phyloP scores from a whole-genome alignment of 2,113 vertebrate species.

The Paraplagusia blochii region DNA sequence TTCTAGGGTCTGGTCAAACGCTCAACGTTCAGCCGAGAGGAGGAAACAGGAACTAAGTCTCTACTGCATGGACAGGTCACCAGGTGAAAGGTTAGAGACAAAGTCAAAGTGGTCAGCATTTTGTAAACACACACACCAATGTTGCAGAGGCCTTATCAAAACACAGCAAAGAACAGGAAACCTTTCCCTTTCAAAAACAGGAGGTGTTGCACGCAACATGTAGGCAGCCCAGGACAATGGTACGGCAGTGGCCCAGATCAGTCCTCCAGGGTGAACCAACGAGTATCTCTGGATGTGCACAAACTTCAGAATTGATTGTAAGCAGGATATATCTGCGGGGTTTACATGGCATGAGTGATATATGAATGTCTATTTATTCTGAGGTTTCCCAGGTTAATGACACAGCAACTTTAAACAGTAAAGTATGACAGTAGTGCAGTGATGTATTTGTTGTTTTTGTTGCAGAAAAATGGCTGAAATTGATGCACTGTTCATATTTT shows the following conservation, averaged over 20 bases:
- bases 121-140: constrained; percentile 52
- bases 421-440: too few relatives aligned
- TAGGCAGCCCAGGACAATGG: background rate
- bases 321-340: too few relatives aligned
- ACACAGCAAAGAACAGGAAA: constrained; percentile 49
- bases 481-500: too few relatives aligned
- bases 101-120: constrained; percentile 55
- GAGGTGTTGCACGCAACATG: constrained; percentile 43
- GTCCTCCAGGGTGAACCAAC: background rate
- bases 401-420: too few relatives aligned
- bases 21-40: constrained; percentile 32
- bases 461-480: too few relatives aligned
- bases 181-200: constrained; percentile 43
- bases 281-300: too few relatives aligned
- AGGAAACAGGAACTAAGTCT: constrained; percentile 60
- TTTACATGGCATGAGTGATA: too few relatives aligned
- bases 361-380: too few relatives aligned
- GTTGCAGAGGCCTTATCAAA: constrained; percentile 52
- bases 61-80: constrained; percentile 29
- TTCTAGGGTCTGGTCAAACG: constrained; percentile 4
- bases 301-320: too few relatives aligned
- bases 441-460: too few relatives aligned
- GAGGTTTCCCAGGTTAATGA: too few relatives aligned
- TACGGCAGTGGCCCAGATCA: background rate
- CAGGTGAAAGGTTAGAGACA: constrained; percentile 46